Evolutionary conservation across 2,888 invertebrate species (phyloP).

Genomic region (Zootermopsis nevadensis): DNA sequence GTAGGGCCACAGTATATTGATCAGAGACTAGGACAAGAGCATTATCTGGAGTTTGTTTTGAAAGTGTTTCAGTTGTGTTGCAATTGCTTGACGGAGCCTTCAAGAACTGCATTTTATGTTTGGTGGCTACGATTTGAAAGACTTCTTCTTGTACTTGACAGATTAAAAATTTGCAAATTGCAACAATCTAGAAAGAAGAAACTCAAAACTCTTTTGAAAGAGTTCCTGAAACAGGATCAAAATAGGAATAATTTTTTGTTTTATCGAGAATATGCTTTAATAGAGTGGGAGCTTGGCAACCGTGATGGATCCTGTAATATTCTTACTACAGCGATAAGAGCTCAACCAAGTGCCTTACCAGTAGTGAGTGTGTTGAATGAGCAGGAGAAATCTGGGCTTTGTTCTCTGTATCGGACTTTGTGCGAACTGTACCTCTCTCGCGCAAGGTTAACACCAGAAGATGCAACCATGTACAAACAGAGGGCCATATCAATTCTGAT

Average conservation of each 20-base stretch:
- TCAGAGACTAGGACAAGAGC: constrained; percentile 71
- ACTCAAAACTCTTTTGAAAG: constrained; percentile 67
- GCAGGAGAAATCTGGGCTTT: constrained; percentile 44
- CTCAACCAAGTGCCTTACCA: constrained; percentile 31
- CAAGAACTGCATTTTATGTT: constrained; percentile 68
- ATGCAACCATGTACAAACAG: neutral
- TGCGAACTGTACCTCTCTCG: constrained; percentile 49
- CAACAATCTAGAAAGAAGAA: constrained; percentile 63
- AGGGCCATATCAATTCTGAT: constrained; percentile 33
- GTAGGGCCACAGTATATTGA: constrained; percentile 71
- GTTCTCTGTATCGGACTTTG: constrained; percentile 49
- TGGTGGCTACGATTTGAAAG: constrained; percentile 75
- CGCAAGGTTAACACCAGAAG: constrained; percentile 1
- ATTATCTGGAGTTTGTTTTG: constrained; percentile 68
- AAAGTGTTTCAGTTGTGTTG: constrained; percentile 67
- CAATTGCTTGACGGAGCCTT: constrained; percentile 64
- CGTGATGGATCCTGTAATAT: constrained; percentile 63
- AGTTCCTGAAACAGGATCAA: constrained; percentile 66
- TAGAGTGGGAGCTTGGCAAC: constrained; percentile 69
- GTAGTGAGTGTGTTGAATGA: constrained; percentile 23
- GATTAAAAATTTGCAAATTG: constrained; percentile 58
- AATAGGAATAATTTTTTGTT: constrained; percentile 70
- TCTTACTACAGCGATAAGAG: constrained; percentile 35
- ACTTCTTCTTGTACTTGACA: constrained; percentile 65
- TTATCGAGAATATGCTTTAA: constrained; percentile 73